A percentile compares a stretch with the other conserved stretches of the same genome.
These are phyloP conservation scores for Oscheius sp. DNA, from an alignment of 2,888 invertebrate species.

Conservation along the genomic window DNA sequence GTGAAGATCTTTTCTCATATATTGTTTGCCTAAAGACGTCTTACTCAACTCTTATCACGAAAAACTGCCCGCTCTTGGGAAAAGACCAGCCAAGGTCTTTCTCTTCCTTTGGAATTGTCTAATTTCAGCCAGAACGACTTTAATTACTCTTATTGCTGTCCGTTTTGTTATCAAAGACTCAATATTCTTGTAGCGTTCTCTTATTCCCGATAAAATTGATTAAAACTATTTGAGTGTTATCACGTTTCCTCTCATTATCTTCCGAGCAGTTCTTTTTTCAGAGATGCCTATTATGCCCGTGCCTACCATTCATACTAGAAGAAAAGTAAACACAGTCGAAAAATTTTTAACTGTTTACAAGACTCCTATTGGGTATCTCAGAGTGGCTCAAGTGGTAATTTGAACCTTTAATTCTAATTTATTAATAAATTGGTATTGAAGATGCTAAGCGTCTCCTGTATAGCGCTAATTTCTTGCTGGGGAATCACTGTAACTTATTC, in stretches of 20 bases:
- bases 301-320: not conserved
- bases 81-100: too few species aligned
- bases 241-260: too few species aligned
- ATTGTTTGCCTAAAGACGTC: slow-evolving; percentile 12
- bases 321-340: slow-evolving; percentile 9
- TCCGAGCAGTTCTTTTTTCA: too few species aligned
- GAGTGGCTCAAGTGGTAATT: slow-evolving; percentile 22
- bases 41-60: slow-evolving; percentile 27
- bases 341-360: slow-evolving; percentile 16
- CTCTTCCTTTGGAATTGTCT: too few species aligned
- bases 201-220: too few species aligned
- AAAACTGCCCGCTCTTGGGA: slow-evolving; percentile 5
- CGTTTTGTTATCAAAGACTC: too few species aligned
- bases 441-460: slow-evolving; percentile 7
- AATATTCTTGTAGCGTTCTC: too few species aligned
- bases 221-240: too few species aligned
- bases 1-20: too few species aligned
- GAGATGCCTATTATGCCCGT: slow-evolving; percentile 2
- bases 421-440: not conserved
- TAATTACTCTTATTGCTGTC: too few species aligned
- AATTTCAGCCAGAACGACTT: too few species aligned
- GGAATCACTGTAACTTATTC: slow-evolving; percentile 17
- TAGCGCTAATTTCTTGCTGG: slow-evolving; percentile 19
- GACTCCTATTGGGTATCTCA: slow-evolving; percentile 18
- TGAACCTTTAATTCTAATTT: not conserved